Base-by-base conservation (phyloP, 1,140 invertebrate genomes). In the Hermetia illucens region DNA sequence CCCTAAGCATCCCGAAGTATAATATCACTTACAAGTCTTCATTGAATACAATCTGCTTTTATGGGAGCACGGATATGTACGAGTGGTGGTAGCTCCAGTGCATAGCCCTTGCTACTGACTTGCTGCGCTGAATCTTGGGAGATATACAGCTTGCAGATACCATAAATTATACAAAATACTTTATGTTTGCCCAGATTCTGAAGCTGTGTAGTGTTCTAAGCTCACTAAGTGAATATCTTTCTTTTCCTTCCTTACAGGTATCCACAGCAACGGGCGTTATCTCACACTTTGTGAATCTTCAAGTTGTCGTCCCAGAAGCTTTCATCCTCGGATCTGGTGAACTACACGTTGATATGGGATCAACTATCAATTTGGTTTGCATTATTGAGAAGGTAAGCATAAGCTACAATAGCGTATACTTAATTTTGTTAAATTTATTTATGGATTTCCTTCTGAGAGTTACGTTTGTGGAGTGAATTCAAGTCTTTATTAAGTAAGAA, bases 351-450 rank as follows among this genome's bases (percentile, higher is more conserved):
- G 85, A 90, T 55, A 74, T 84, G 50, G 85, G 85, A 43, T 87
- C 83, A 61, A 79, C 86, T 49, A 90, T 91, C 61, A 85, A 81
- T 64, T 75, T 91, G 49, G 82, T 89, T 50, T 91, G 87, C 67
- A 82, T 90, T 52, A 88, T 91, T 59, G 85, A 91, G 64, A 89
- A 89, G 76, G 87, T 91, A 65, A 73, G 68, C 47, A 22, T 33
- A 41, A 29, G 39, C 30, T n/a, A 25, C n/a, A 25, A 27, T 27
- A 6, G 13, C 30, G 10, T 32, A 32, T 6, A 32, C n/a, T n/a
- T n/a, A n/a, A n/a, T n/a, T n/a, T n/a, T n/a, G n/a, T 32, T 13
- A 27, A 27, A 27, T 27, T 27, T 27, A 13, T 27, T 9, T 27
- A 27, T 13, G 24, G n/a, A n/a, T n/a, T n/a, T n/a, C n/a, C n/a